Base-by-base conservation (phyloP, 2,888 invertebrate genomes). In the Helleia helle region DNA sequence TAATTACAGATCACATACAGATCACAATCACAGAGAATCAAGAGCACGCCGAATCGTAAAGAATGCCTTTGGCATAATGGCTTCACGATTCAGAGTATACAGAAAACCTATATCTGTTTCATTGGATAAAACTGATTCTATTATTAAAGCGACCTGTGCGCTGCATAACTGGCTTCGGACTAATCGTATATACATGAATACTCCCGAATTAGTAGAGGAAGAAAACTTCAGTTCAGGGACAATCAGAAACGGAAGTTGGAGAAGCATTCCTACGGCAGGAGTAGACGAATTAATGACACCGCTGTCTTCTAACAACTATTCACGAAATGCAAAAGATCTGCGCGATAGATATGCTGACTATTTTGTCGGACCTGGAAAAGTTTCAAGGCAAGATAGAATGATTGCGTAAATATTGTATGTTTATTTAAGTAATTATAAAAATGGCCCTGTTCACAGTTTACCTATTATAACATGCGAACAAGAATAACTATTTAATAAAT, bases 331-430 rank as follows among this genome's bases (percentile, higher is more conserved):
- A 41, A 48, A 48, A 50, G 47, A 47, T 47, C 47, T 50, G 46
- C 47, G 47, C 44, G 46, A 51, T 44, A 48, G 43, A 50, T 49
- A 38, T 47, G 51, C 42, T 37, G 42, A 38, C 50, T 48, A 51
- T 51, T 49, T 48, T 49, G 49, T 47, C 38, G 50, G 45, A 50
- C 45, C 46, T 9, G 48, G 52, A 50, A 52, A 48, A 52, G 49
- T 53, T 51, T 38, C 49, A 52, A 53, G 50, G 52, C 50, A 53
- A 50, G 50, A 50, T 46, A 53, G 49, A 48, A 53, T 52, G 52
- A 52, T n/a, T n/a, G n/a, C n/a, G n/a, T 52, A 48, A 53, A 49
- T 46, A 41, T 49, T 51, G 49, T 49, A 51, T 42, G 44, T 49
- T 48, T 48, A 43, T n/a, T n/a, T n/a, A n/a, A n/a, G n/a, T n/a